phyloP scores from a whole-genome alignment of 2,113 vertebrate species.

The Cathartes aura region DNA sequence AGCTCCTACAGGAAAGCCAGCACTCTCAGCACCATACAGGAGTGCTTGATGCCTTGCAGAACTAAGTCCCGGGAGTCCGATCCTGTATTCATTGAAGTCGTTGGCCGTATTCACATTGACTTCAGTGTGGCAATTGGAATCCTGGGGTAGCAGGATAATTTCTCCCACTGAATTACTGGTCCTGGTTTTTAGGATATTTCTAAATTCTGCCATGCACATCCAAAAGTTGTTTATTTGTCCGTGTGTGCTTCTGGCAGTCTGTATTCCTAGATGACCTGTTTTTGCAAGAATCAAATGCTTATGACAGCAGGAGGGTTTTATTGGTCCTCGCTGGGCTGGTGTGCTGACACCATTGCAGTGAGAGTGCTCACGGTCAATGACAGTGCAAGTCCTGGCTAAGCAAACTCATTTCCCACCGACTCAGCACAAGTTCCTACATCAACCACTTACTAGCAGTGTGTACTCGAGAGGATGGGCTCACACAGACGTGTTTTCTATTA shows the following conservation, averaged over 20 bases:
- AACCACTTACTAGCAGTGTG: background rate
- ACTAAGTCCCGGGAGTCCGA: background rate
- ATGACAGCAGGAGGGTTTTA: background rate
- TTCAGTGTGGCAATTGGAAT: background rate
- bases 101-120: background rate
- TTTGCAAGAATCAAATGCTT: background rate
- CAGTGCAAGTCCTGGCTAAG: background rate
- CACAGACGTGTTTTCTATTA: background rate
- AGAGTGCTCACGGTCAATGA: background rate
- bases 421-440: background rate
- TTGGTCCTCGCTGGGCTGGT: background rate
- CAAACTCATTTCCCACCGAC: background rate
- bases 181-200: background rate
- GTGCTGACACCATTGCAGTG: background rate
- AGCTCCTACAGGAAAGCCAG: background rate
- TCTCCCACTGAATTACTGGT: background rate
- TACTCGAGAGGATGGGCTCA: background rate
- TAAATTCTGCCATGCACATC: background rate
- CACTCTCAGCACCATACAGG: accelerated
- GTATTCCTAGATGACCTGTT: background rate
- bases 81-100: accelerated
- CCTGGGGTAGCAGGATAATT: background rate
- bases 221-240: background rate
- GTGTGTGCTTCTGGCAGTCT: background rate
- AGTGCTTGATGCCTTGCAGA: background rate